A percentile compares a stretch with the other conserved stretches of the same genome.
These are phyloP conservation scores for Toxonevra muliebris DNA, from an alignment of 2,888 invertebrate species.

Conservation along the genomic window DNA sequence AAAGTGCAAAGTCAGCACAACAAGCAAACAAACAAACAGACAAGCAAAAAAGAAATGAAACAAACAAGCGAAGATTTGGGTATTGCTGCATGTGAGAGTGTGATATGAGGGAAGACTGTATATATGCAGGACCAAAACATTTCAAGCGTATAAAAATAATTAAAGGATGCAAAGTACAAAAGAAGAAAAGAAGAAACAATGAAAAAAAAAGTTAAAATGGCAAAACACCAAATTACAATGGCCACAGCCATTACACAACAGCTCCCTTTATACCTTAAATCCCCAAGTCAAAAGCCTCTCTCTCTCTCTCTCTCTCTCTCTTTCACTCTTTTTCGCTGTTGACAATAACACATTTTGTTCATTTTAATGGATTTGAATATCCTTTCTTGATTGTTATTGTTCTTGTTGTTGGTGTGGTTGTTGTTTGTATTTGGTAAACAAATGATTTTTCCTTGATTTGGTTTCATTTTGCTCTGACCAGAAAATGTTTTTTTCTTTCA, in stretches of 20 bases:
- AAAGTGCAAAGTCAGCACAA: slow-evolving; percentile 9
- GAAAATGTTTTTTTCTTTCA: too few species aligned
- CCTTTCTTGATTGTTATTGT: neutral
- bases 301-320: neutral
- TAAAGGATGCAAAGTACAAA: too few species aligned
- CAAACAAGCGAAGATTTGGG: neutral
- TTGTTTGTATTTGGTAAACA: neutral
- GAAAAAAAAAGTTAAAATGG: too few species aligned
- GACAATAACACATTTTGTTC: neutral
- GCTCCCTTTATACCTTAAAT: too few species aligned
- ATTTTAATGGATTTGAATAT: slow-evolving; percentile 2
- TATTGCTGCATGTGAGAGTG: neutral
- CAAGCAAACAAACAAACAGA: neutral
- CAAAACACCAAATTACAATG: too few species aligned
- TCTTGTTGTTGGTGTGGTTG: neutral
- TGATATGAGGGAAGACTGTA: too few species aligned
- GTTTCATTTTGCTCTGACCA: too few species aligned
- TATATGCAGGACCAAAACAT: too few species aligned
- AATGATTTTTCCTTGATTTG: too few species aligned
- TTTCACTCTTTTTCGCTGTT: neutral
- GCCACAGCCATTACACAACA: too few species aligned
- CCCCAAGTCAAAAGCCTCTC: neutral
- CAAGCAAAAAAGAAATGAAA: neutral
- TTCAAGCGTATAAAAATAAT: too few species aligned
- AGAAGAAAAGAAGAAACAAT: too few species aligned